These are phyloP conservation scores for Spisula solida DNA, from an alignment of 2,888 invertebrate species.

Conservation along the genomic window DNA sequence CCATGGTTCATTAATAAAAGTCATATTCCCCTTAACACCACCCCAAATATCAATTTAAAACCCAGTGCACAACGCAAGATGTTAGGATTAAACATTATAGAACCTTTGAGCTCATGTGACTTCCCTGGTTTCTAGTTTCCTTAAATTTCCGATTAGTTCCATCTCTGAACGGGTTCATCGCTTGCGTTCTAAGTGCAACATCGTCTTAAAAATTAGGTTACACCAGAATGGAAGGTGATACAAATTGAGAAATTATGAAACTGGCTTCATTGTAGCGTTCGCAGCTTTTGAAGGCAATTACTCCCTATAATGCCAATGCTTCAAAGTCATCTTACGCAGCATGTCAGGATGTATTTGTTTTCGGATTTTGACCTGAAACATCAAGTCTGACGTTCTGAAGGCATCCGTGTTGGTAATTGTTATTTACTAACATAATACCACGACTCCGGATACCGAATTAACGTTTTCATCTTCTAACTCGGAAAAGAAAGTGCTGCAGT, in stretches of 20 bases:
- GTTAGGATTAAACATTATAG: slow-evolving; percentile 36
- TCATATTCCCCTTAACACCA: slow-evolving; percentile 43
- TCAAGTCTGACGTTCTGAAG: slow-evolving; percentile 52
- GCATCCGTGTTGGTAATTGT: slow-evolving; percentile 38
- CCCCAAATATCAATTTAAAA: slow-evolving; percentile 33
- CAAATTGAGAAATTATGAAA: slow-evolving; percentile 55
- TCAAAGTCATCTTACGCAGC: slow-evolving; percentile 25
- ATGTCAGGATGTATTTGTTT: slow-evolving; percentile 59
- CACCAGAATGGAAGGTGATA: slow-evolving; percentile 51
- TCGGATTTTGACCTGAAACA: slow-evolving; percentile 59
- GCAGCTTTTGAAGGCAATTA: slow-evolving; percentile 48
- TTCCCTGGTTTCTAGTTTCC: slow-evolving; percentile 38
- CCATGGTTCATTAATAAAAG: slow-evolving; percentile 48
- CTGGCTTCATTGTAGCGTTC: slow-evolving; percentile 43
- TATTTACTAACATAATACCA: slow-evolving; percentile 46
- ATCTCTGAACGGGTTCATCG: slow-evolving; percentile 40
- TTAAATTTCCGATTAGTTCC: slow-evolving; percentile 19
- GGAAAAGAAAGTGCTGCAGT: background rate
- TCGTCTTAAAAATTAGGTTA: slow-evolving; percentile 48
- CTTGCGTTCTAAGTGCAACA: slow-evolving; percentile 26
- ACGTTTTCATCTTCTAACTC: background rate
- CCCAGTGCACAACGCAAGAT: slow-evolving; percentile 37
- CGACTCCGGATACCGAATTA: slow-evolving; percentile 17
- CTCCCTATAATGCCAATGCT: slow-evolving; percentile 22
- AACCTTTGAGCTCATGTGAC: slow-evolving; percentile 38